phyloP scores from a whole-genome alignment of 2,113 vertebrate genomes.

The Notechis scutatus region DNA sequence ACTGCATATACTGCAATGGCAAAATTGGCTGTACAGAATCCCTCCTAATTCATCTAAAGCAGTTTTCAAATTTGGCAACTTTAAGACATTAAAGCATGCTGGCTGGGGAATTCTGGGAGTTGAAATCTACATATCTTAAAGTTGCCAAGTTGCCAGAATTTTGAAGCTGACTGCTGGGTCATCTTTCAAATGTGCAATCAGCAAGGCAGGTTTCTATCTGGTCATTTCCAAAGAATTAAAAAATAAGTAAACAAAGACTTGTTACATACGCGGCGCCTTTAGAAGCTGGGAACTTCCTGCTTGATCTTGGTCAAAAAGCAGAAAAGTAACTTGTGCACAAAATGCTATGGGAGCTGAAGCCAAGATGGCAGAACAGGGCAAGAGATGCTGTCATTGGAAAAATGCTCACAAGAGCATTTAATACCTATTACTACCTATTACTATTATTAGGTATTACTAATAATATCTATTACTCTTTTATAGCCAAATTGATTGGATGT shows the following conservation, averaged over 20 bases:
- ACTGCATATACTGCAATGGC: background rate
- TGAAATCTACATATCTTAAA: background rate
- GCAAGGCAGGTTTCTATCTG: background rate
- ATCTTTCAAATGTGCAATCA: background rate
- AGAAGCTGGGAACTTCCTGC: background rate
- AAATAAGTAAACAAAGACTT: background rate
- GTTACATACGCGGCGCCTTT: accelerated
- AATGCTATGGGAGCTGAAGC: background rate
- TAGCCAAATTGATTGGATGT: background rate
- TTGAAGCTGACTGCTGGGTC: background rate
- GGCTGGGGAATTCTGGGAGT: background rate
- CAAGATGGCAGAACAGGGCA: background rate
- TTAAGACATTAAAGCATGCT: background rate
- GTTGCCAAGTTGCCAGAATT: background rate
- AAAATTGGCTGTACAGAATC: background rate
- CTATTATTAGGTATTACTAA: background rate
- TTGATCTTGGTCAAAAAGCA: background rate
- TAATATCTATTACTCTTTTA: background rate
- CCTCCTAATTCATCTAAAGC: background rate
- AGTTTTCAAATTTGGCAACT: background rate
- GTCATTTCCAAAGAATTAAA: background rate
- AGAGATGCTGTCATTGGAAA: background rate
- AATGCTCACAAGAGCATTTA: background rate
- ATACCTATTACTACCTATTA: no score
- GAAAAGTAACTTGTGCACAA: background rate